Base-by-base conservation (phyloP, 2,113 vertebrate species). In the Taxidea taxus region DNA sequence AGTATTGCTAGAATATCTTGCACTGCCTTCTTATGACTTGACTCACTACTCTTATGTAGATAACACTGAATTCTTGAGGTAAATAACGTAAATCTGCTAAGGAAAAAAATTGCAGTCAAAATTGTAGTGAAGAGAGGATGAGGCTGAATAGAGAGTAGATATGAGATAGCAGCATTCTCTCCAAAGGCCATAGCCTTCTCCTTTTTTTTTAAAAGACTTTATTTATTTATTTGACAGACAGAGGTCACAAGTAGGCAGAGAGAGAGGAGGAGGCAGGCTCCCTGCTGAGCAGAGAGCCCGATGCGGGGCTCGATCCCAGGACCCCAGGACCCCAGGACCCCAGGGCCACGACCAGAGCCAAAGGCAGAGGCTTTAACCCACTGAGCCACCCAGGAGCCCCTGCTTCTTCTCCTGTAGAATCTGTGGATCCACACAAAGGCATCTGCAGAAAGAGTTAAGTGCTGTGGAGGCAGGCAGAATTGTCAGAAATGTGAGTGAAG, bases 11-110 rank as follows among this genome's bases (percentile, higher is more conserved):
- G 51, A 64, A 51, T 37, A 10, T 51, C 66, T 89, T 66, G 21
- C 12, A 15, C 29, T 49, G 37, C 9, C 37, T 90, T 5, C 0
- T 3, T 56, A 51, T 7, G 13, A 11, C 23, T 75, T 72, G 12
- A 34, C 18, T 21, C 4, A 44, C 74, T 68, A 64, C 29, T 80
- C 14, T 90, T 89, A 51, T 39, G 70, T 47, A 47, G 37, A 21
- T 84, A n/a, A 90, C 5, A 14, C 66, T 72, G 29, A 94, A 84
- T 94, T 97, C 51, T 93, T 78, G 54, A 92, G 7, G 37, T 93
- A 3, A 31, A 64, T 34, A 83, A 82, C 12, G 47, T 68, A 54
- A 94, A 21, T 58, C 70, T 56, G 13, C 21, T 31, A n/a, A 56
- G 15, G 13, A 58, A 16, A 62, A 27, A 31, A 83, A 75, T 56